These are phyloP conservation scores for Phyllopteryx taeniolatus DNA, from an alignment of 2,113 vertebrate genomes.

Conservation along the genomic window DNA sequence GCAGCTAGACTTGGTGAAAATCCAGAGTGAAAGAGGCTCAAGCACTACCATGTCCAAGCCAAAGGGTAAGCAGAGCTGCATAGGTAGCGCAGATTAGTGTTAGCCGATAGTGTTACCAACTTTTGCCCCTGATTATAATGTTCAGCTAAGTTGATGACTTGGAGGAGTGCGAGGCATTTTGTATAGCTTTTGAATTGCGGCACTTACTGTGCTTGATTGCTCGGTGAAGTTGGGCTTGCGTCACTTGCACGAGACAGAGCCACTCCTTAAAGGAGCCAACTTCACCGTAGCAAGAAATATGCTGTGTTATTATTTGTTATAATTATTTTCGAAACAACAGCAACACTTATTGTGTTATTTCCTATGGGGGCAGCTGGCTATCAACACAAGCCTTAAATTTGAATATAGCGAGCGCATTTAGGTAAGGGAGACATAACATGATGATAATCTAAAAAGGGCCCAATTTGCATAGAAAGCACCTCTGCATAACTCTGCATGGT, in stretches of 20 bases:
- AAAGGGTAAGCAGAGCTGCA: neutral
- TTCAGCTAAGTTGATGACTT: too few species aligned
- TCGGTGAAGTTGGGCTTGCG: too few species aligned
- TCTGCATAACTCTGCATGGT: conserved; percentile 1
- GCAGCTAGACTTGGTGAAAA: neutral
- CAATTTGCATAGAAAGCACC: neutral
- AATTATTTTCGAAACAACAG: neutral
- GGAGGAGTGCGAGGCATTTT: too few species aligned
- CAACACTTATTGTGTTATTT: neutral
- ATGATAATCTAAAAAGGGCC: neutral
- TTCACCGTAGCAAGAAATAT: neutral
- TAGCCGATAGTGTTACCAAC: neutral
- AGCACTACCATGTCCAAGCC: neutral
- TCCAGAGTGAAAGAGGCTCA: neutral
- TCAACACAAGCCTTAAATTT: neutral
- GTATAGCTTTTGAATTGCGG: too few species aligned
- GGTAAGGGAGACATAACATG: neutral
- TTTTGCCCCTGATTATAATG: neutral
- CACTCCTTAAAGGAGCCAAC: neutral
- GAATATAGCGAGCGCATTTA: neutral
- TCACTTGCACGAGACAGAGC: too few species aligned
- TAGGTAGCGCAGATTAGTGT: neutral
- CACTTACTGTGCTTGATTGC: too few species aligned
- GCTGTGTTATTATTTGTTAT: neutral
- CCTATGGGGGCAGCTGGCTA: neutral